phyloP scores from a whole-genome alignment of 2,888 invertebrate genomes.

The Brassicogethes aeneus region DNA sequence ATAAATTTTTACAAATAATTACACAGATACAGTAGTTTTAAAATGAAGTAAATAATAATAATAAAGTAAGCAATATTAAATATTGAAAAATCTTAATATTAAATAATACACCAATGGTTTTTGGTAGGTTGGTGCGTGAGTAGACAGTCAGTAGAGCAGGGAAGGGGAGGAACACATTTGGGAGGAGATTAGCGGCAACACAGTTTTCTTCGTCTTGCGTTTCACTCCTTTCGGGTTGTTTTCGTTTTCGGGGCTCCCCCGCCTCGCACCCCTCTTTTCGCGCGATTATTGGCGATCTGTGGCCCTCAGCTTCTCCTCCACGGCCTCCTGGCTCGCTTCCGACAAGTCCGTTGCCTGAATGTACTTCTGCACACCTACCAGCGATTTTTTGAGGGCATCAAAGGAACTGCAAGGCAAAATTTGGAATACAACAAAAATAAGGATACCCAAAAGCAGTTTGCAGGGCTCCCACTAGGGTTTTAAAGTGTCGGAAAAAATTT shows the following conservation, averaged over 20 bases:
- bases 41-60: too few species aligned
- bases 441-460: too few species aligned
- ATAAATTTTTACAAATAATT: neutral
- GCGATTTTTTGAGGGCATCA: constrained; percentile 93
- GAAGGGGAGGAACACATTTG: too few species aligned
- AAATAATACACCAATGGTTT: constrained; percentile 40
- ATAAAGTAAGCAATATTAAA: constrained; percentile 1
- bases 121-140: constrained; percentile 34
- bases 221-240: too few species aligned
- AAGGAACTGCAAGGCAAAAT: constrained; percentile 82
- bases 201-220: too few species aligned
- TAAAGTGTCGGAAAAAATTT: too few species aligned
- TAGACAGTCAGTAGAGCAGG: constrained; percentile 26
- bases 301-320: constrained; percentile 88
- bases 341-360: constrained; percentile 94
- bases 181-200: too few species aligned
- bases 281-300: constrained; percentile 80
- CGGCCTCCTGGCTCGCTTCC: constrained; percentile 88
- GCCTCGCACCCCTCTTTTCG: too few species aligned
- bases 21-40: neutral
- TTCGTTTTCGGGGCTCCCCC: too few species aligned
- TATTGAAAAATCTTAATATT: constrained; percentile 11
- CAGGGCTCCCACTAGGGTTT: too few species aligned
- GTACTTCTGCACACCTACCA: constrained; percentile 95
- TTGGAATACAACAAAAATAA: too few species aligned